phyloP scores from a whole-genome alignment of 2,888 invertebrate species.

The Pseudococcus longispinus region DNA sequence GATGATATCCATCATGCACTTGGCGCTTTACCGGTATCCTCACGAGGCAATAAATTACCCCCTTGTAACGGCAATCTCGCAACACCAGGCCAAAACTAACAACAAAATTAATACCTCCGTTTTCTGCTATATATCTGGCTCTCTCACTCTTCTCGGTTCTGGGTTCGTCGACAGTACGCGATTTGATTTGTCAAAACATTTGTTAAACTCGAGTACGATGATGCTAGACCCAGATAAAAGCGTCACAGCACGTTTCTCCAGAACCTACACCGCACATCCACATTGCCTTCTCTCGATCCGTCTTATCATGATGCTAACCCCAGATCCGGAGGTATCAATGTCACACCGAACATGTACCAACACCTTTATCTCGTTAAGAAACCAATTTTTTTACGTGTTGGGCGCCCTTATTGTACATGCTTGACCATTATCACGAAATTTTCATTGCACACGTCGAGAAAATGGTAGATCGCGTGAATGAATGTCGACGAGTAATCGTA shows the following conservation, averaged over 20 bases:
- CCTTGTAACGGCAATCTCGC: not conserved
- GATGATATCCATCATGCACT: constrained; percentile 24
- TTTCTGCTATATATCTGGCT: not conserved
- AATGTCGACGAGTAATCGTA: not conserved
- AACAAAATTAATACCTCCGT: constrained; percentile 13
- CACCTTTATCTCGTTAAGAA: constrained; percentile 11
- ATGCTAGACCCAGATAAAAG: not conserved
- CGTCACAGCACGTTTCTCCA: constrained; percentile 1
- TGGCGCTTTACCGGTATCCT: constrained; percentile 31
- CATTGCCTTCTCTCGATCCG: not conserved
- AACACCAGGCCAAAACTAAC: constrained; percentile 6
- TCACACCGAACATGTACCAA: constrained; percentile 1
- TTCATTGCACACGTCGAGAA: not conserved
- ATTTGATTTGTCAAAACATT: constrained; percentile 34
- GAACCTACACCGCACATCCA: not conserved
- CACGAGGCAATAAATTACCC: constrained; percentile 23
- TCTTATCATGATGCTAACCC: not conserved
- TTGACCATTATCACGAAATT: not conserved
- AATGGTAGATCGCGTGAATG: not conserved
- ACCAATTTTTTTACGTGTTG: not conserved
- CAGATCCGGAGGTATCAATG: constrained; percentile 6
- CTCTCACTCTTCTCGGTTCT: not conserved
- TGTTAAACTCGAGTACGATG: constrained; percentile 4
- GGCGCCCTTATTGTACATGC: not conserved
- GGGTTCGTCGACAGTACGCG: not conserved